These are phyloP conservation scores for Micromys minutus DNA, from an alignment of 2,113 vertebrate genomes.

Conservation along the genomic window DNA sequence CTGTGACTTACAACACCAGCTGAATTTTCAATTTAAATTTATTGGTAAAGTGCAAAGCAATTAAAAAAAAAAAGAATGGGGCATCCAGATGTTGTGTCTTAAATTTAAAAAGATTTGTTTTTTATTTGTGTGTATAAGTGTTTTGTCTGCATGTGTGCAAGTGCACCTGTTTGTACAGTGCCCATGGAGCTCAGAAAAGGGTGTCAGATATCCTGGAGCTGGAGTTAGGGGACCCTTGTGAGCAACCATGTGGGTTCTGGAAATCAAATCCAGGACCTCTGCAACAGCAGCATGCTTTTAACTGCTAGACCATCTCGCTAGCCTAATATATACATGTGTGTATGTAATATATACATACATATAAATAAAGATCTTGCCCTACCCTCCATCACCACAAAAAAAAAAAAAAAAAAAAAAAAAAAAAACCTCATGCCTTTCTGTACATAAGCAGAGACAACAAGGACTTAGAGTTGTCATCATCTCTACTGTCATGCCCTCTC, in stretches of 20 bases:
- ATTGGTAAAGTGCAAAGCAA: not conserved
- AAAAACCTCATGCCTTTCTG: not conserved
- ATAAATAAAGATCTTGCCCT: not conserved
- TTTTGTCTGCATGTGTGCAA: not conserved
- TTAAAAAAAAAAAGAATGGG: not conserved
- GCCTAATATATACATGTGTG: too few relatives aligned
- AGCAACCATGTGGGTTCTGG: not conserved
- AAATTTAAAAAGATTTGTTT: not conserved
- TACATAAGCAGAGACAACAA: not conserved
- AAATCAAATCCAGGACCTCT: not conserved
- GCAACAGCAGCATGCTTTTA: not conserved
- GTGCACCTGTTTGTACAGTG: not conserved
- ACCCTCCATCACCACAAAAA: not conserved
- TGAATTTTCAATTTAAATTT: not conserved
- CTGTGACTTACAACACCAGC: not conserved
- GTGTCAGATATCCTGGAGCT: not conserved
- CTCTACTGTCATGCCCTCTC: too few relatives aligned
- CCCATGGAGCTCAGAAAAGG: not conserved
- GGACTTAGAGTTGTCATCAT: not conserved
- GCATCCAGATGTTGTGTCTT: not conserved
- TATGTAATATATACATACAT: too few relatives aligned
- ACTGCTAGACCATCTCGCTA: not conserved
- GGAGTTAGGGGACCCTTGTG: not conserved
- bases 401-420: too few relatives aligned
- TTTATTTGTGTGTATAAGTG: not conserved